A percentile compares a stretch with the other conserved stretches of the same genome.
Evolutionary conservation across 1,140 invertebrate species (phyloP).

Genomic region (Drosophila tropicalis): DNA sequence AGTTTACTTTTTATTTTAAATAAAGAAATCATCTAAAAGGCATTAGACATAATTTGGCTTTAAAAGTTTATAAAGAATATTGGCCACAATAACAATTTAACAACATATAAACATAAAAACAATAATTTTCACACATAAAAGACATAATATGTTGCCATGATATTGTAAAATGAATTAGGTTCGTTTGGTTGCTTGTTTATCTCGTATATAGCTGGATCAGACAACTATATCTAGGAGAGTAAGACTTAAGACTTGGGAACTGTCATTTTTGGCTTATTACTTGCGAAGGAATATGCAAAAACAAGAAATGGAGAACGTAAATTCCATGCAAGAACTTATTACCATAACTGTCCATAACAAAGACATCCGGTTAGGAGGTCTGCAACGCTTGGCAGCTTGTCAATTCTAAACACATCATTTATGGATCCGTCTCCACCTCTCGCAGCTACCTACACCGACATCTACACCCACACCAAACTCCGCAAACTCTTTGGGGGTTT

Average conservation of each 20-base stretch:
- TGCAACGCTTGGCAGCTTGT: conserved; percentile 58
- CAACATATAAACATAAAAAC: too few relatives aligned
- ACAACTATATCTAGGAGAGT: too few relatives aligned
- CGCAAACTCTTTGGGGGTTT: conserved; percentile 8
- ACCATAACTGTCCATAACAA: conserved; percentile 29
- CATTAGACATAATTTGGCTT: too few relatives aligned
- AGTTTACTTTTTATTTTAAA: neutral
- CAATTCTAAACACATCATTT: conserved; percentile 74
- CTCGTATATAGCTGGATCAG: too few relatives aligned
- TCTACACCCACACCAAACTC: conserved; percentile 15
- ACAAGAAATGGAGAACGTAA: neutral
- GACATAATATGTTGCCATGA: too few relatives aligned
- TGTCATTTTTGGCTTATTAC: too few relatives aligned
- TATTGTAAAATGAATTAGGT: too few relatives aligned
- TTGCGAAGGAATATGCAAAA: neutral
- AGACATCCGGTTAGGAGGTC: conserved; percentile 70
- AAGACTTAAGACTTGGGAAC: too few relatives aligned
- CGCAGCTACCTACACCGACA: conserved; percentile 25
- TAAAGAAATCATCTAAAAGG: neutral
- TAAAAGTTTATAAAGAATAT: too few relatives aligned
- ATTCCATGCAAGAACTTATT: neutral
- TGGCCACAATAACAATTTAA: too few relatives aligned
- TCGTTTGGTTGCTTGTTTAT: too few relatives aligned
- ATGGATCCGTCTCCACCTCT: conserved; percentile 34
- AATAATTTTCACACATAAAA: too few relatives aligned